A percentile compares a stretch with the other conserved stretches of the same genome.
phyloP scores from a whole-genome alignment of 2,113 vertebrate species.

The Machaerirhynchus nigripectus region DNA sequence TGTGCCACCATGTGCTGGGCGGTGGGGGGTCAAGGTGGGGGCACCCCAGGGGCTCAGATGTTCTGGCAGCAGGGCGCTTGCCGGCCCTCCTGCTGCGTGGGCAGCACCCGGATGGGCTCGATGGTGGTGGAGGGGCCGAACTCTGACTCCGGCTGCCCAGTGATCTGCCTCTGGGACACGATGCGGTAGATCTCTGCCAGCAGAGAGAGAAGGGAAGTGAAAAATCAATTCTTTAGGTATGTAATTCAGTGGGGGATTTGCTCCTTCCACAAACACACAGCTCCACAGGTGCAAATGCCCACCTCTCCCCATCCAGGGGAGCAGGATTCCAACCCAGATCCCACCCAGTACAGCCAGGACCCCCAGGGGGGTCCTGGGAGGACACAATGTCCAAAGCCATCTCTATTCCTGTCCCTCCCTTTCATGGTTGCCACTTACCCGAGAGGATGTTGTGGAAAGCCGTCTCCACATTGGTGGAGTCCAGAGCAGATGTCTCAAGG shows the following conservation, averaged over 20 bases:
- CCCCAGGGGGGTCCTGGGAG: neutral
- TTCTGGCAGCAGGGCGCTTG: slow-evolving; percentile 83
- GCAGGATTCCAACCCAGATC: neutral
- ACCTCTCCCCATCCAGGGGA: neutral
- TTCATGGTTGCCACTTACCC: slow-evolving; percentile 43
- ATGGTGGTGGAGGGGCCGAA: slow-evolving; percentile 81
- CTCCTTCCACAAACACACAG: neutral
- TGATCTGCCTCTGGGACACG: slow-evolving; percentile 86
- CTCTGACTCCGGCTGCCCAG: slow-evolving; percentile 71
- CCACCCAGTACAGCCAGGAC: neutral
- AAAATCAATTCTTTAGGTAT: neutral
- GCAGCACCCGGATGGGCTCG: slow-evolving; percentile 86
- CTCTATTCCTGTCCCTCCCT: neutral
- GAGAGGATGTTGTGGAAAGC: slow-evolving; percentile 85
- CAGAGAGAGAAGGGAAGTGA: neutral
- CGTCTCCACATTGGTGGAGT: slow-evolving; percentile 83
- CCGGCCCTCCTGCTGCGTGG: slow-evolving; percentile 78
- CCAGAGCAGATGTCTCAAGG: slow-evolving; percentile 84
- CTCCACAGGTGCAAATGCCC: neutral
- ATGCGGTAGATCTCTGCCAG: slow-evolving; percentile 85
- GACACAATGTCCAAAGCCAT: rapidly evolving
- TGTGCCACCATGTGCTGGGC: rapidly evolving
- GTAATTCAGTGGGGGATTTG: rapidly evolving
- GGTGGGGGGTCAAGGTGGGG: neutral
- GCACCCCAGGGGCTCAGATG: slow-evolving; percentile 69